Evolutionary conservation across 2,888 invertebrate species (phyloP), one percentile per base, ranked within the genome.

Genomic region (Torymus aiolomorphi): DNA sequence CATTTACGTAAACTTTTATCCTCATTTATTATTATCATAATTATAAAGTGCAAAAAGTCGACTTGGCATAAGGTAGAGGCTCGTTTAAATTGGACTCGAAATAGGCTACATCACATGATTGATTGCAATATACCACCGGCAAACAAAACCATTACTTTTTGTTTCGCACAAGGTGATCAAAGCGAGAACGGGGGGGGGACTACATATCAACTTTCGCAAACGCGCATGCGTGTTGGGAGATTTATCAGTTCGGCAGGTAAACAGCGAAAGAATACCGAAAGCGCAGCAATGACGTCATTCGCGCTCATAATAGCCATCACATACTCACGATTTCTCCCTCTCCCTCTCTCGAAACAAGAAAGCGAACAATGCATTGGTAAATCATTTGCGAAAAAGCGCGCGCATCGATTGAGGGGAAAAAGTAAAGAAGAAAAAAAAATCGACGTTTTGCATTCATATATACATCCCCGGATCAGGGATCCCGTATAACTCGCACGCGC

Each of bases 121-220:
- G 31, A 31, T 31, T 31, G 2, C 31, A 31, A 31, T 31, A 31
- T 3, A 8, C 31, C 3, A 5, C 5, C 31, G 31, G 31, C 8
- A 31, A 20, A 20, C 20, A 20, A 20, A 20, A 20, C 20, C 8
- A 5, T 5, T 31, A 31, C 31, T 31, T 31, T 31, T 31, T 2
- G 31, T 31, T 31, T 31, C 8, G 31, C 8, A 31, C 31, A 31
- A 31, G 31, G 31, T 31, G 31, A 31, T 31, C n/a, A 31, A 31
- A 31, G 31, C 3, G 31, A 31, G 31, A 31, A 8, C 1, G n/a
- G n/a, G n/a, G n/a, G n/a, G n/a, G 11, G 16, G 57, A 24, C 52
- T 63, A n/a, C 51, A 59, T 77, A 72, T 71, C 76, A 16, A 63
- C 63, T 76, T 76, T 76, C 63, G 20, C 54, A 62, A 31, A 52